Evolutionary conservation across 1,140 invertebrate genomes (phyloP), one percentile per base, ranked within the genome.

Genomic region (Drosophila navojoa): DNA sequence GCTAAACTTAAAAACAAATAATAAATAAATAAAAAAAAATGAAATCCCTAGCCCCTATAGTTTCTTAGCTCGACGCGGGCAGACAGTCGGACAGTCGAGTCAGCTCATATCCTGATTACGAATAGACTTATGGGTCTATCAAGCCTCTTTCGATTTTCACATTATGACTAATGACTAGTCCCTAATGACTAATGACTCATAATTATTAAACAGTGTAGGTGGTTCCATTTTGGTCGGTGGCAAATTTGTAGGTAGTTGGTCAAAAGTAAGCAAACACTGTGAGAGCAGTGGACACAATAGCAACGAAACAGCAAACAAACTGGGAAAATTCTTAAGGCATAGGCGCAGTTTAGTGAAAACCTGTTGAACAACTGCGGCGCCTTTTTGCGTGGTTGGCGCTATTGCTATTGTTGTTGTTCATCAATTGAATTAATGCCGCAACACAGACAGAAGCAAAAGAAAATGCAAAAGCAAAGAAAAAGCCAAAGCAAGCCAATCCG

Each of bases 201-300:
- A n/a, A n/a, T n/a, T n/a, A n/a, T n/a, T n/a, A n/a, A n/a, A n/a
- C n/a, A n/a, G n/a, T n/a, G 15, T n/a, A 44, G 5, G 40, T 0
- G 6, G n/a, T 6, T 15, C 7, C n/a, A n/a, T 44, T 29, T 29
- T 5, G 2, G 13, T 9, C n/a, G 40, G 15, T 44, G 15, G n/a
- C 40, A 44, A 44, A 5, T 13, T 40, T 6, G 38, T 22, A 22
- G 19, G 19, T 22, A 22, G 19, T 22, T 22, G 11, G 32, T 35
- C 32, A 7, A 81, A 22, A 22, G 79, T 81, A 76, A 81, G 35
- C 35, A 29, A 35, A 35, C 32, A 9, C 7, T 3, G 32, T 2
- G 9, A 35, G 32, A 7, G 32, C 32, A 35, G 10, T 9, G 7
- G 7, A 35, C 32, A 35, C 2, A 35, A 55, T 0, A 29, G 27